Conservation (phyloP, 1,140 invertebrate genomes). For the Pseudomyrmex concolor region DNA sequence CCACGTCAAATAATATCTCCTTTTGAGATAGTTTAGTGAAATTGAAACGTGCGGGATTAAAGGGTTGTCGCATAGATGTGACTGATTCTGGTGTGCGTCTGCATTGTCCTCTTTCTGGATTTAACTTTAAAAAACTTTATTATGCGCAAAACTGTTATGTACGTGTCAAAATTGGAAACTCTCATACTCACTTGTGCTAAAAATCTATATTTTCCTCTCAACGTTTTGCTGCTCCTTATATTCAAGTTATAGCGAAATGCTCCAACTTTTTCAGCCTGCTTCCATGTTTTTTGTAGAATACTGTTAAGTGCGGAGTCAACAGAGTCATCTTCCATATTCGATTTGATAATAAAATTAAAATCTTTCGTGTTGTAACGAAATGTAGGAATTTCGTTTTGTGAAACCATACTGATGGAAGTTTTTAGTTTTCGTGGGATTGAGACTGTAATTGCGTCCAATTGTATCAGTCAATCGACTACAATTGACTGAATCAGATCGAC, state of each 20-base stretch:
- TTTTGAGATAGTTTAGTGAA: slow-evolving; percentile 87
- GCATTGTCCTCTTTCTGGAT: slow-evolving; percentile 86
- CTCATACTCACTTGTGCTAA: slow-evolving; percentile 80
- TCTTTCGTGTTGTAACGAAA: slow-evolving; percentile 18
- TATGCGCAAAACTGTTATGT: not conserved
- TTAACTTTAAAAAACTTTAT: slow-evolving; percentile 85
- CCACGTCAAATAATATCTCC: slow-evolving; percentile 86
- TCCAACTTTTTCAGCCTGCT: slow-evolving; percentile 69
- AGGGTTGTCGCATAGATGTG: slow-evolving; percentile 86
- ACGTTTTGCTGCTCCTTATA: slow-evolving; percentile 74
- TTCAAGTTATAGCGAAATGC: slow-evolving; percentile 80
- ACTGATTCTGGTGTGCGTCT: slow-evolving; percentile 88
- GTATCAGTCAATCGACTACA: too few species aligned
- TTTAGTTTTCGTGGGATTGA: too few species aligned
- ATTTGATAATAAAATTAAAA: slow-evolving; percentile 31
- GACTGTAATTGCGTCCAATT: too few species aligned
- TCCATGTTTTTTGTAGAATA: slow-evolving; percentile 77
- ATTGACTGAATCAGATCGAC: too few species aligned
- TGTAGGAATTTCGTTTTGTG: not conserved
- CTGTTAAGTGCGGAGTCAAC: slow-evolving; percentile 77
- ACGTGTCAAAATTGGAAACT: not conserved
- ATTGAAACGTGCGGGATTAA: slow-evolving; percentile 88
- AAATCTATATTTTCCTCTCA: slow-evolving; percentile 82
- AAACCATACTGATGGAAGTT: too few species aligned
- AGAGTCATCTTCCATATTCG: slow-evolving; percentile 65